Evolutionary conservation across 2,797 vertebrate species (phyloP).

Genomic region (Siniperca obscura): DNA sequence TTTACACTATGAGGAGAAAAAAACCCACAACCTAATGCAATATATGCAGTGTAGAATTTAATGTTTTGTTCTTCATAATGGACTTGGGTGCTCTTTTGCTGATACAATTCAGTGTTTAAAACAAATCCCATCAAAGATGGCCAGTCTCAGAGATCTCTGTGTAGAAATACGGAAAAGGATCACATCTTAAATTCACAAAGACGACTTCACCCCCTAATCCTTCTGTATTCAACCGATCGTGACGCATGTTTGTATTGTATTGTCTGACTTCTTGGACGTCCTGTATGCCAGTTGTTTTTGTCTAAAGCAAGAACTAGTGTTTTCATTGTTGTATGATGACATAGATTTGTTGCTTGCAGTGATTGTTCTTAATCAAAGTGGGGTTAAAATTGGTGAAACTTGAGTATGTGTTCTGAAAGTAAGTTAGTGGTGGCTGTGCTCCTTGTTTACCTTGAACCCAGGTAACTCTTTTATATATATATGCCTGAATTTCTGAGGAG

Average conservation of each 20-base stretch:
- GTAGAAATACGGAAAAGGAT: slow-evolving; percentile 41
- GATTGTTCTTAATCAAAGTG: slow-evolving; percentile 82
- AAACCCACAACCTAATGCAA: slow-evolving; percentile 41
- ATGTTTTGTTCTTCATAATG: slow-evolving; percentile 56
- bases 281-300: slow-evolving; percentile 80
- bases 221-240: slow-evolving; percentile 71
- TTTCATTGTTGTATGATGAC: slow-evolving; percentile 81
- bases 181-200: slow-evolving; percentile 41
- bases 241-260: slow-evolving; percentile 84
- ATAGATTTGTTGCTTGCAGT: slow-evolving; percentile 83
- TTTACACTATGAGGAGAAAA: slow-evolving; percentile 52
- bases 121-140: slow-evolving; percentile 30
- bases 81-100: slow-evolving; percentile 71
- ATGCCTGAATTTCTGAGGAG: slow-evolving; percentile 56
- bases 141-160: slow-evolving; percentile 45
- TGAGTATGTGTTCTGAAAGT: slow-evolving; percentile 79
- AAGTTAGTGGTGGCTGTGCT: slow-evolving; percentile 77
- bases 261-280: slow-evolving; percentile 81
- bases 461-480: slow-evolving; percentile 50
- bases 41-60: slow-evolving; percentile 70
- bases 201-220: slow-evolving; percentile 47
- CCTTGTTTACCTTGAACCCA: slow-evolving; percentile 72
- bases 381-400: slow-evolving; percentile 77
- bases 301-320: slow-evolving; percentile 80
- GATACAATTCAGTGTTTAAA: slow-evolving; percentile 48